Evolutionary conservation across 1,140 invertebrate genomes (phyloP), one percentile per base, ranked within the genome.

Genomic region (Glossosoma conforme): DNA sequence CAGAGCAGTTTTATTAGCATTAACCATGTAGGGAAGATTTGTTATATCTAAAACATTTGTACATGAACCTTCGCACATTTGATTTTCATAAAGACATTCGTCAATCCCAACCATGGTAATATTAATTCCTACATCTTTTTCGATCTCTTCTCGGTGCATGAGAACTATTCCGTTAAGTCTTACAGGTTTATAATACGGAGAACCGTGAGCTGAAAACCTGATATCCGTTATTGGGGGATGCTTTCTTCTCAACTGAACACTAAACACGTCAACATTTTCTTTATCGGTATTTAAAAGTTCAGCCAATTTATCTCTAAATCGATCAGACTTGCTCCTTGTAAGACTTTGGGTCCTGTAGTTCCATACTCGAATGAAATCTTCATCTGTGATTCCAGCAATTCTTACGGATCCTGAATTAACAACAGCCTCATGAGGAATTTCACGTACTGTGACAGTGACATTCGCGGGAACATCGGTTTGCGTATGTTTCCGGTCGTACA

Each of bases 31-130:
- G 0, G 94, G 94, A 44, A 92, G 70, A 52, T 84, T 82, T 66
- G 86, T 92, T 41, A 96, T 91, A 60, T 92, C 88, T 19, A 97
- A 71, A 22, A 83, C 81, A 70, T 96, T 98, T 1, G 92, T 94
- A 70, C 96, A 98, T 42, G 93, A 96, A 5, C 90, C 91, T 70
- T 97, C 93, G 71, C 94, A 98, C 72, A 88, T 89, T 62, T 92
- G 86, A 65, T 96, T 93, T 74, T 96, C 92, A 65, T 93, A 91
- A 20, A 96, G 74, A 69, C 96, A 98, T 72, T 97, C 93, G 62
- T 98, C 93, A 56, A 98, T 97, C 45, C 92, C 93, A 2, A 97
- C 92, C 93, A 97, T 96, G 2, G 90, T 93, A 30, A 98, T 95
- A 61, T 94, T 93, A 37, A 97, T 91, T 19, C 93, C 93, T 6